A percentile compares a stretch with the other conserved stretches of the same genome.
These are phyloP conservation scores for Salvator merianae DNA, from an alignment of 2,113 vertebrate species.

Conservation along the genomic window DNA sequence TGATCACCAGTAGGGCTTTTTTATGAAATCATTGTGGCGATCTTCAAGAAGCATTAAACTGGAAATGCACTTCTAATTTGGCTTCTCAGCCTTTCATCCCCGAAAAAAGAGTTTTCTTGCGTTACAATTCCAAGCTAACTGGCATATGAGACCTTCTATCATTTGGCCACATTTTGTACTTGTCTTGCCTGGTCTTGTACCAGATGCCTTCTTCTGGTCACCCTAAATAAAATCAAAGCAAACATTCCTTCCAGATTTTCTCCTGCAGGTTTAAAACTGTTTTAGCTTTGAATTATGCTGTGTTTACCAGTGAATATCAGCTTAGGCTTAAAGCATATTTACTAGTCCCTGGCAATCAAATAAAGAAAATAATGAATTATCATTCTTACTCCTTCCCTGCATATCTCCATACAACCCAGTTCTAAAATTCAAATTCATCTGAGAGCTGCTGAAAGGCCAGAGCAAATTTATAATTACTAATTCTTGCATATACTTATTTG, in stretches of 20 bases:
- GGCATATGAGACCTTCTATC: background rate
- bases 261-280: background rate
- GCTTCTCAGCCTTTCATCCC: too few relatives aligned
- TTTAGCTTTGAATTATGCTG: background rate
- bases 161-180: background rate
- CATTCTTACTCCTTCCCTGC: background rate
- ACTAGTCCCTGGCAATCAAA: background rate
- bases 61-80: too few relatives aligned
- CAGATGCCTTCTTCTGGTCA: background rate
- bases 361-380: background rate
- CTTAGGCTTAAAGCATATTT: background rate
- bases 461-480: background rate
- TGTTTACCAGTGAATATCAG: background rate
- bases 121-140: background rate
- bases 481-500: slow-evolving; percentile 15
- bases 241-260: background rate
- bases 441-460: background rate
- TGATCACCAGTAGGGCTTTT: too few relatives aligned
- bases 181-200: background rate
- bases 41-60: too few relatives aligned
- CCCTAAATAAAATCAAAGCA: background rate
- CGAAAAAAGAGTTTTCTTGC: background rate
- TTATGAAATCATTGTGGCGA: too few relatives aligned
- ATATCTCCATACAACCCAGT: background rate
- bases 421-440: background rate